A percentile compares a stretch with the other conserved stretches of the same genome.
Conservation (phyloP, 1,140 invertebrate genomes). For the Paralvinella palmiformis region DNA sequence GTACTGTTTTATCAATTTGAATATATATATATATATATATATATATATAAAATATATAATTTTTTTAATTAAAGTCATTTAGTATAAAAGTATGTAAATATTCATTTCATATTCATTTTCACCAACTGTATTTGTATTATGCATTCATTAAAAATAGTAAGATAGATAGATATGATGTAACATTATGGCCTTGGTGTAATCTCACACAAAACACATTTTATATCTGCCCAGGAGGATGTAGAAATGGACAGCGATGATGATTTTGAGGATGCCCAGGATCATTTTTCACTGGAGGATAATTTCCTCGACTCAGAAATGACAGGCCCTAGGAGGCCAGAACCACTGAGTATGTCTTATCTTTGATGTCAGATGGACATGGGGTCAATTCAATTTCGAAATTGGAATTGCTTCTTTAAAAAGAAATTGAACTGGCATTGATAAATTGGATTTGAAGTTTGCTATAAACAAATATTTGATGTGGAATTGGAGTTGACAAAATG, state of each 20-base stretch:
- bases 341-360: neutral
- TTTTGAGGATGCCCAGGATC: slow-evolving; percentile 73
- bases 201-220: no score
- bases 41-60: no score
- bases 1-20: no score
- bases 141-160: no score
- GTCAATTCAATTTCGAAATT: neutral
- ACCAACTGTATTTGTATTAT: no score
- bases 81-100: no score
- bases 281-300: slow-evolving; percentile 71
- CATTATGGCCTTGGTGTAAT: no score
- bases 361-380: neutral
- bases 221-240: slow-evolving; percentile 41
- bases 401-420: neutral
- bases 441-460: neutral
- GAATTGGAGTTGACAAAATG: neutral
- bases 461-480: neutral
- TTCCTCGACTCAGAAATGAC: slow-evolving; percentile 7
- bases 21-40: no score
- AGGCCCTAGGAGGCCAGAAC: neutral
- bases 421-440: neutral
- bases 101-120: no score
- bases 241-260: slow-evolving; percentile 63
- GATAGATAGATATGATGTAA: no score
- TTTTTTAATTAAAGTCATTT: no score